Percentiles rank a stretch among this genome's conserved stretches.
Evolutionary conservation across 2,797 vertebrate species (phyloP).

Genomic region (Xyrichtys novacula): DNA sequence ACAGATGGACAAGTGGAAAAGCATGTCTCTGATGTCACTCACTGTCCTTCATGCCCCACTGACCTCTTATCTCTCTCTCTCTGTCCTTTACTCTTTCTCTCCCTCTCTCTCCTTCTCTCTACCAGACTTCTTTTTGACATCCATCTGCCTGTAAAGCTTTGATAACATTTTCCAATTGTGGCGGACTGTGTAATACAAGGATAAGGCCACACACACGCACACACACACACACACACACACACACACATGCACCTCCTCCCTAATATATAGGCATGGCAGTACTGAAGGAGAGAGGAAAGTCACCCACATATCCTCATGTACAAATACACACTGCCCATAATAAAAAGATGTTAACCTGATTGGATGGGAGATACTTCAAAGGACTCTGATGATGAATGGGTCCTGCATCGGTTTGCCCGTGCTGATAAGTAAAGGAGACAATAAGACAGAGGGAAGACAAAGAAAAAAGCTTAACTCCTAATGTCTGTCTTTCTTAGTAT

Average conservation of each 20-base stretch:
- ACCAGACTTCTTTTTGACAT: constrained; percentile 29
- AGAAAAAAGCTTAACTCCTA: constrained; percentile 20
- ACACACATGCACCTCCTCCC: not conserved
- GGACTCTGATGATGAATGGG: constrained; percentile 57
- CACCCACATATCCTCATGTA: constrained; percentile 30
- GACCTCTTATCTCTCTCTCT: constrained; percentile 56
- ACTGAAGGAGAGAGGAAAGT: constrained; percentile 64
- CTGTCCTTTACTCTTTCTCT: constrained; percentile 1
- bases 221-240: constrained; percentile 1
- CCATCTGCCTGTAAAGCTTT: constrained; percentile 47
- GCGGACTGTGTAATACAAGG: constrained; percentile 22
- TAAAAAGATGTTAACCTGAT: constrained; percentile 53
- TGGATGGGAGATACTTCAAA: constrained; percentile 64
- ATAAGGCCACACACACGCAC: constrained; percentile 13
- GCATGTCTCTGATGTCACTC: constrained; percentile 67
- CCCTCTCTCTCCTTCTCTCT: constrained; percentile 1
- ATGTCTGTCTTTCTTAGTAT: constrained; percentile 7
- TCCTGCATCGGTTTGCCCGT: constrained; percentile 15
- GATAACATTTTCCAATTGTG: constrained; percentile 35
- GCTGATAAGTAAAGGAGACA: constrained; percentile 50
- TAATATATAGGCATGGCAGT: constrained; percentile 28
- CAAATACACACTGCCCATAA: constrained; percentile 44
- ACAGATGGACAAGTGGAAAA: constrained; percentile 77
- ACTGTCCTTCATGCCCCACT: constrained; percentile 71
- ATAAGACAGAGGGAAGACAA: constrained; percentile 6